Evolutionary conservation across 1,140 invertebrate species (phyloP).

Genomic region (Dendroctonus ponderosae): DNA sequence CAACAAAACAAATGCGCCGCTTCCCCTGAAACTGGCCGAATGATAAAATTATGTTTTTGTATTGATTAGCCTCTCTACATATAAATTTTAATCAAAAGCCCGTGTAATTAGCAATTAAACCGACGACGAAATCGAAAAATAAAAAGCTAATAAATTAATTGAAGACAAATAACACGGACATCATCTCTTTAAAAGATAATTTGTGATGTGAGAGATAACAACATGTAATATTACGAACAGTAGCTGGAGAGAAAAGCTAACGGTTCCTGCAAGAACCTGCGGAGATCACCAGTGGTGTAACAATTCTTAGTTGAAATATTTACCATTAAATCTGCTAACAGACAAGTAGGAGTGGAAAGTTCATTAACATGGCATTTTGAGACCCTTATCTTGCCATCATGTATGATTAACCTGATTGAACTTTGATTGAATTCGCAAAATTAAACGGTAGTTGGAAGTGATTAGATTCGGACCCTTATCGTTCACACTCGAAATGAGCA

Average conservation of each 20-base stretch:
- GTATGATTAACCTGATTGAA: too few relatives aligned
- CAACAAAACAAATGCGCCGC: constrained; percentile 4
- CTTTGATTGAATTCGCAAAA: too few relatives aligned
- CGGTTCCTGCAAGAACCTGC: constrained; percentile 10
- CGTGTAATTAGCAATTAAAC: constrained; percentile 25
- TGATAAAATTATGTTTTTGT: constrained; percentile 1
- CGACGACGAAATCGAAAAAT: constrained; percentile 2
- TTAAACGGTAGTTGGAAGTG: too few relatives aligned
- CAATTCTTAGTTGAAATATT: neutral
- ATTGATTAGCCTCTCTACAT: neutral
- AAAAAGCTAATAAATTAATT: constrained; percentile 28
- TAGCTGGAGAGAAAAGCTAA: constrained; percentile 23
- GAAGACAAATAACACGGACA: constrained; percentile 29
- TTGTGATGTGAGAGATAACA: constrained; percentile 28
- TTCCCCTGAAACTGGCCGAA: constrained; percentile 1
- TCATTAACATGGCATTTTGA: too few relatives aligned
- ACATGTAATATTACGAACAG: constrained; percentile 28
- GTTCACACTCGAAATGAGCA: too few relatives aligned
- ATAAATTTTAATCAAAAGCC: constrained; percentile 25
- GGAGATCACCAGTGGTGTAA: constrained; percentile 8
- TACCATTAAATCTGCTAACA: too few relatives aligned
- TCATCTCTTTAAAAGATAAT: constrained; percentile 28
- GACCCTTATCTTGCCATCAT: too few relatives aligned
- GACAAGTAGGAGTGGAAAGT: too few relatives aligned
- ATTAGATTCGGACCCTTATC: too few relatives aligned